phyloP scores from a whole-genome alignment of 2,797 vertebrate species.

The Hybognathus amarus region DNA sequence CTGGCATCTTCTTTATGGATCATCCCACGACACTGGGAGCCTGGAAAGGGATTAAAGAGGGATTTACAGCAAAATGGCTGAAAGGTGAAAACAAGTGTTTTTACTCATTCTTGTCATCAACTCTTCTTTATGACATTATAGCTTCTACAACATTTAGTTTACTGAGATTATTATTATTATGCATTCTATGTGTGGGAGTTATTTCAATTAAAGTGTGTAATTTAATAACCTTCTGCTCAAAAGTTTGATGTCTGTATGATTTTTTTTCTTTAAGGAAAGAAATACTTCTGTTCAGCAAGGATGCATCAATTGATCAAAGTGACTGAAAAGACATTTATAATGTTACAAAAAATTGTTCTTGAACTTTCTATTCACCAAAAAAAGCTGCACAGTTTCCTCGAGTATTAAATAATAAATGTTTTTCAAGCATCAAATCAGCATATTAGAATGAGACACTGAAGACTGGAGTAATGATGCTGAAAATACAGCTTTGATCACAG shows the following conservation, averaged over 20 bases:
- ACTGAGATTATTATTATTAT: not conserved
- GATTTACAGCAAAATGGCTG: not conserved
- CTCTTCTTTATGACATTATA: not conserved
- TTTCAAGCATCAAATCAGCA: not conserved
- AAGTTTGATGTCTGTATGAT: not conserved
- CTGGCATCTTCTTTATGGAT: slow-evolving; percentile 85
- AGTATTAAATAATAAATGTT: not conserved
- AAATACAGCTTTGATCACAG: not conserved
- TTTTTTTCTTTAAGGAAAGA: not conserved
- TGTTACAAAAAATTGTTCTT: not conserved
- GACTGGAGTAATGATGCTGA: no score
- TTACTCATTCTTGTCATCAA: not conserved
- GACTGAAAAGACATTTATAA: not conserved
- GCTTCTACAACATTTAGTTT: not conserved
- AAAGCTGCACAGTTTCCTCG: no score
- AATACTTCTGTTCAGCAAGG: not conserved
- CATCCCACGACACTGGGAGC: slow-evolving; percentile 86
- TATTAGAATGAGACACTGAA: not conserved
- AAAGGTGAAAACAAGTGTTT: not conserved
- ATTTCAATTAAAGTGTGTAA: not conserved
- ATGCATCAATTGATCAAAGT: not conserved
- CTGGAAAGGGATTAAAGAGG: slow-evolving; percentile 60
- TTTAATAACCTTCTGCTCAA: not conserved
- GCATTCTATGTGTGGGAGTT: not conserved
- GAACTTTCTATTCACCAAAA: not conserved